These are phyloP conservation scores for Tetramorium simillimum DNA, from an alignment of 1,140 invertebrate genomes.

Conservation along the genomic window DNA sequence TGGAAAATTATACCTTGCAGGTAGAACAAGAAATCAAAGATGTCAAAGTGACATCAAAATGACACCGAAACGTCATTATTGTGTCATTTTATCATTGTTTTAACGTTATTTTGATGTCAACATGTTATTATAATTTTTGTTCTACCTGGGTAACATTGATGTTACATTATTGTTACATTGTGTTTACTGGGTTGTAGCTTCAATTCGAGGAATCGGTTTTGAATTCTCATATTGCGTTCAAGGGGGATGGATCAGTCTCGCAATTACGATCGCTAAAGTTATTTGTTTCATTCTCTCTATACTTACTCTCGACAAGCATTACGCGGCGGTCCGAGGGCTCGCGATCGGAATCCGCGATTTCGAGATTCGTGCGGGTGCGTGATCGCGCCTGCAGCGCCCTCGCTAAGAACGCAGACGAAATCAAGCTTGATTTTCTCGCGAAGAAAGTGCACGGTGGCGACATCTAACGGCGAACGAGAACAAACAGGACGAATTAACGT, in stretches of 20 bases:
- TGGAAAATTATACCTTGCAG: too few relatives aligned
- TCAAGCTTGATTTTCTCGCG: background rate
- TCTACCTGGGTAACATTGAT: too few relatives aligned
- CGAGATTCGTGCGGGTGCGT: background rate
- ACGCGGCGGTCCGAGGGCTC: background rate
- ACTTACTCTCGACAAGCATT: background rate
- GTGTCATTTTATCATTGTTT: too few relatives aligned
- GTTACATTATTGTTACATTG: too few relatives aligned
- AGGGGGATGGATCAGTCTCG: background rate
- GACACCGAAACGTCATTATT: too few relatives aligned
- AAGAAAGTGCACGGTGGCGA: background rate
- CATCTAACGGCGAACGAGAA: background rate
- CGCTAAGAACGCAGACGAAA: background rate
- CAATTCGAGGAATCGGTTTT: background rate
- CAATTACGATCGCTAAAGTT: too few relatives aligned
- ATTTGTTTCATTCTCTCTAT: too few relatives aligned
- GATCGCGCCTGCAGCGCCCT: background rate
- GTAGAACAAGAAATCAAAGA: too few relatives aligned
- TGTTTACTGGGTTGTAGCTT: too few relatives aligned
- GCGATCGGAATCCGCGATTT: constrained; percentile 2
- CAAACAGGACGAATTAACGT: background rate
- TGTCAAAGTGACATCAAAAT: too few relatives aligned
- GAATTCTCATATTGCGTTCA: background rate
- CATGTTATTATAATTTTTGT: too few relatives aligned
- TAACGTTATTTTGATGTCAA: too few relatives aligned